These are phyloP conservation scores for Alces alces DNA, from an alignment of 2,113 vertebrate species.

Conservation along the genomic window DNA sequence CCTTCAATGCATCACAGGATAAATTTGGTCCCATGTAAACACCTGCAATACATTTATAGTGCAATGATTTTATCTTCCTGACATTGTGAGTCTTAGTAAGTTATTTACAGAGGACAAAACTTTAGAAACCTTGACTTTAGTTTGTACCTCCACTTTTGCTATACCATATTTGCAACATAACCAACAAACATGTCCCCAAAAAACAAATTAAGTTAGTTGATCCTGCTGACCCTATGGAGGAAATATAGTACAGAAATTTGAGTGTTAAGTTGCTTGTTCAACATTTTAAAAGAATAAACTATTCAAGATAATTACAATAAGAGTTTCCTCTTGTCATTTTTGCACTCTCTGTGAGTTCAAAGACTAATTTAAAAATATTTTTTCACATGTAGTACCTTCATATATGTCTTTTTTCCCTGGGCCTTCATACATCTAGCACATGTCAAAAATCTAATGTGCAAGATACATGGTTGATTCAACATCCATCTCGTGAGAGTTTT, in stretches of 20 bases:
- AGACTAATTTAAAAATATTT: not conserved
- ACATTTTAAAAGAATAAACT: not conserved
- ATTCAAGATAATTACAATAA: not conserved
- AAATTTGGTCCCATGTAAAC: not conserved
- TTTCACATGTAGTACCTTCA: not conserved
- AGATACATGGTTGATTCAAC: not conserved
- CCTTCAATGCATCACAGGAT: not conserved
- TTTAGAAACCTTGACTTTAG: not conserved
- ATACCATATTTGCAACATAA: not conserved
- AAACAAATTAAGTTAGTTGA: not conserved
- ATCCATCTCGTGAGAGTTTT: not conserved
- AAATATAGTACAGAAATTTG: not conserved
- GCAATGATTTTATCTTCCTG: not conserved
- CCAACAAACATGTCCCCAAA: not conserved
- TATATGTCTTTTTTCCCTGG: not conserved
- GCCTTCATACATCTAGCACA: not conserved
- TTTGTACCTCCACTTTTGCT: not conserved
- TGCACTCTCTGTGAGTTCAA: not conserved
- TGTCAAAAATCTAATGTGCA: not conserved
- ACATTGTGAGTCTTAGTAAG: not conserved
- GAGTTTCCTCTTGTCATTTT: not conserved
- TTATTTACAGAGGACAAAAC: not conserved
- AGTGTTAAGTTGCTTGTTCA: not conserved
- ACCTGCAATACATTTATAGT: not conserved
- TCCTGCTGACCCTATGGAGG: not conserved